Conservation (phyloP, 2,888 invertebrate species). For the Clepsis dumicolana region DNA sequence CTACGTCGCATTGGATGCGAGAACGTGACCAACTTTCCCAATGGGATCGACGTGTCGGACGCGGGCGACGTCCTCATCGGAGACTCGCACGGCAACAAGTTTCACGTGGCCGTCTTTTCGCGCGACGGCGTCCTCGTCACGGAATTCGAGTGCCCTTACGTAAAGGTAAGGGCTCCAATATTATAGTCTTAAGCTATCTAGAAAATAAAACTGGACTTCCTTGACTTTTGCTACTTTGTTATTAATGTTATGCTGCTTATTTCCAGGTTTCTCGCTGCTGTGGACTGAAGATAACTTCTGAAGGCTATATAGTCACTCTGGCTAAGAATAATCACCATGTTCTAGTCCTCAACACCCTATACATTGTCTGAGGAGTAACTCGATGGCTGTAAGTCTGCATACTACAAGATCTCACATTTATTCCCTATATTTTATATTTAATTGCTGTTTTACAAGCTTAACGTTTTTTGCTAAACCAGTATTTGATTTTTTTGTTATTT, state of each 20-base stretch:
- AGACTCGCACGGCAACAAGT: constrained; percentile 98
- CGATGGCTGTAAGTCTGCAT: constrained; percentile 86
- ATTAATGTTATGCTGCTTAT: background rate
- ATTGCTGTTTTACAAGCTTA: constrained; percentile 85
- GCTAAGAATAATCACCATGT: constrained; percentile 99
- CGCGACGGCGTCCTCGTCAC: constrained; percentile 94
- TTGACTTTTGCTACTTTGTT: background rate
- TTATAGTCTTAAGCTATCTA: background rate
- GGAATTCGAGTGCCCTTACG: constrained; percentile 98
- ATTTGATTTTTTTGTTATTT: constrained; percentile 83
- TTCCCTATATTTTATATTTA: constrained; percentile 85
- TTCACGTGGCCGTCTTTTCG: constrained; percentile 98
- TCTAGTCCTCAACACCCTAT: constrained; percentile 97
- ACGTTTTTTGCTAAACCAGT: constrained; percentile 85
- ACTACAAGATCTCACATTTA: constrained; percentile 86
- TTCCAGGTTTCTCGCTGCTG: constrained; percentile 98
- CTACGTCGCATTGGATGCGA: constrained; percentile 97
- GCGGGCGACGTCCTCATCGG: constrained; percentile 98
- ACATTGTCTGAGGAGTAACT: constrained; percentile 92
- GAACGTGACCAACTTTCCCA: constrained; percentile 98
- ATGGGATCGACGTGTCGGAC: constrained; percentile 98
- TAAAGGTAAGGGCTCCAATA: constrained; percentile 92
- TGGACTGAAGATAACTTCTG: constrained; percentile 98
- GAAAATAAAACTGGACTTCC: background rate
- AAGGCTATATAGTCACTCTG: constrained; percentile 97